Conservation (phyloP, 2,113 vertebrate species). For the Rutilus rutilus region DNA sequence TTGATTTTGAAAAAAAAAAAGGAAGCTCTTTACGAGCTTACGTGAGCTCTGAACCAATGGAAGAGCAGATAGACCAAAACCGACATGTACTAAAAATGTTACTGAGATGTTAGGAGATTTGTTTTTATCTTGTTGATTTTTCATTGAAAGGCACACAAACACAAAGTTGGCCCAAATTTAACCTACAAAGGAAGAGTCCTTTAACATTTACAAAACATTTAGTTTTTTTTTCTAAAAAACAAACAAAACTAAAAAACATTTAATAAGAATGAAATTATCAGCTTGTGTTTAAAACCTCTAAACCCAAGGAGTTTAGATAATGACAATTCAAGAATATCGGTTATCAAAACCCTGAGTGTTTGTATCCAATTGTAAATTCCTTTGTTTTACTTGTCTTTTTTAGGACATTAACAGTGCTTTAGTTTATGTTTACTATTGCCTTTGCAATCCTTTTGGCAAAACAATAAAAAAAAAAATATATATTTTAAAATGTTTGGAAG, state of each 20-base stretch:
- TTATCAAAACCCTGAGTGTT: constrained; percentile 47
- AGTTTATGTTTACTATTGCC: constrained; percentile 96
- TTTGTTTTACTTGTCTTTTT: constrained; percentile 80
- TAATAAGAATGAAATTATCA: not conserved
- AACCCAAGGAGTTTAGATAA: not conserved
- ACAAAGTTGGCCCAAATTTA: not conserved
- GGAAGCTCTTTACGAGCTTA: no score
- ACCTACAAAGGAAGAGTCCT: not conserved
- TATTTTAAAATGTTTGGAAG: constrained; percentile 85
- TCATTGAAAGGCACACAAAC: not conserved
- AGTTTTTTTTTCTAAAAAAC: not conserved
- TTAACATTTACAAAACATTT: not conserved
- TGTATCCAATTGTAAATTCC: constrained; percentile 81
- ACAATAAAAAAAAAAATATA: constrained; percentile 96
- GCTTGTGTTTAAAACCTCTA: not conserved
- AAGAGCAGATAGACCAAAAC: no score
- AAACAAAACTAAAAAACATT: not conserved
- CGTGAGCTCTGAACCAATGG: no score
- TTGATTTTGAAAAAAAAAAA: no score
- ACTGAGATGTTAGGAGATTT: no score
- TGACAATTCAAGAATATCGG: not conserved
- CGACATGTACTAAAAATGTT: no score
- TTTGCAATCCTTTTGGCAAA: constrained; percentile 98
- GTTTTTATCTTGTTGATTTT: no score
- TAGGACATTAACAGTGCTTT: constrained; percentile 98